These are phyloP conservation scores for Malurus melanocephalus DNA, from an alignment of 2,113 vertebrate species.

Conservation along the genomic window DNA sequence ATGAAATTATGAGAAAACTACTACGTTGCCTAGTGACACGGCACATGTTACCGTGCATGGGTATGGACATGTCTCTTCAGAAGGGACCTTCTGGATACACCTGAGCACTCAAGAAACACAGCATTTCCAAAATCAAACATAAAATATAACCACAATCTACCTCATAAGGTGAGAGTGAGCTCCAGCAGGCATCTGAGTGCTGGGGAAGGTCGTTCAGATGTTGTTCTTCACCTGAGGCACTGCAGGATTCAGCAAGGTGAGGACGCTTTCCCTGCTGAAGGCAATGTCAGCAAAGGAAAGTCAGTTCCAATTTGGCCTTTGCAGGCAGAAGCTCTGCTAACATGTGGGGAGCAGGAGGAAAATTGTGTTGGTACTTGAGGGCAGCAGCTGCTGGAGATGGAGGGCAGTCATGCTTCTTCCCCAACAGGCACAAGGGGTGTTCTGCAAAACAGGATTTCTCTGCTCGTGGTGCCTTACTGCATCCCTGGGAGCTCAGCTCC, in stretches of 20 bases:
- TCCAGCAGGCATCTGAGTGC: background rate
- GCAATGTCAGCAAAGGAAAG: background rate
- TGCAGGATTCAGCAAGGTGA: fast-evolving
- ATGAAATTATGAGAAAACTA: fast-evolving
- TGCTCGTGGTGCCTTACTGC: background rate
- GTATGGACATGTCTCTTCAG: background rate
- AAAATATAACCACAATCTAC: background rate
- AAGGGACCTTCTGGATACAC: background rate
- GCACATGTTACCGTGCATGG: fast-evolving
- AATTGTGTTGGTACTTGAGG: fast-evolving
- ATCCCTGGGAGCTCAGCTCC: background rate
- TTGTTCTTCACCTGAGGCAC: background rate
- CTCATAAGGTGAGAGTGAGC: background rate
- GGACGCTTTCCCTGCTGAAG: background rate
- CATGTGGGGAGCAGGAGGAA: fast-evolving
- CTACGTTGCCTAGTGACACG: fast-evolving
- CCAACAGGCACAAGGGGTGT: background rate
- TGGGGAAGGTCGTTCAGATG: background rate
- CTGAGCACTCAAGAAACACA: fast-evolving
- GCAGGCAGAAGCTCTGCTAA: background rate
- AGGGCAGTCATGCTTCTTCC: background rate
- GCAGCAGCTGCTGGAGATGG: background rate
- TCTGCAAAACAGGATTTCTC: background rate
- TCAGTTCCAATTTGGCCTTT: background rate
- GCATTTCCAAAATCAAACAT: background rate